Evolutionary conservation across 2,888 invertebrate species (phyloP).

Genomic region (Eudasyphora cyanicolor): DNA sequence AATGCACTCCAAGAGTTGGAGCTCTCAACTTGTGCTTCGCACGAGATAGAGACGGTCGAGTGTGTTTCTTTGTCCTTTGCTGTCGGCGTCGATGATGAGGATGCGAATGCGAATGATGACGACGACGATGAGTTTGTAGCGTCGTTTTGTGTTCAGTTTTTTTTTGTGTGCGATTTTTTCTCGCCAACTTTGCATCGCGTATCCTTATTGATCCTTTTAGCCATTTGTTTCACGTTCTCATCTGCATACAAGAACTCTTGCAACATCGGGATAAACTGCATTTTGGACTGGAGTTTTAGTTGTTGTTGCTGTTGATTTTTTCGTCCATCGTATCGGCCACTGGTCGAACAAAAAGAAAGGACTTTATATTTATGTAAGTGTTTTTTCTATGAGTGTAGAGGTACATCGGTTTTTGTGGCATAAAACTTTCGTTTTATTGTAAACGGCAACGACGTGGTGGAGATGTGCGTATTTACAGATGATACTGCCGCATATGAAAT

Average conservation of each 20-base stretch:
- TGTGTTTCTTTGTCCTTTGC: slow-evolving; percentile 60
- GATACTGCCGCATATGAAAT: background rate
- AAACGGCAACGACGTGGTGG: background rate
- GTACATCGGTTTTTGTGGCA: slow-evolving; percentile 8
- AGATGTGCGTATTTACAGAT: slow-evolving; percentile 24
- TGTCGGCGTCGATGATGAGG: slow-evolving; percentile 51
- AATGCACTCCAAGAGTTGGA: background rate
- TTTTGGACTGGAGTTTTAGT: background rate
- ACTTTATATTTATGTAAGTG: slow-evolving; percentile 56
- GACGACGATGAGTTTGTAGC: background rate
- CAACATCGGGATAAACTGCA: slow-evolving; percentile 46
- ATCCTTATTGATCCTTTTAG: slow-evolving; percentile 63
- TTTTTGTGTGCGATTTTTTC: slow-evolving; percentile 35
- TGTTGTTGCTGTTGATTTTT: too few species aligned
- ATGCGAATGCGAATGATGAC: slow-evolving; percentile 42
- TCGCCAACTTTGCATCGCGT: slow-evolving; percentile 47
- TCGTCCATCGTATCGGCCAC: background rate
- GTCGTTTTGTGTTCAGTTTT: slow-evolving; percentile 26
- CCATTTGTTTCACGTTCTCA: slow-evolving; percentile 24
- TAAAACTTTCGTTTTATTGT: slow-evolving; percentile 18
- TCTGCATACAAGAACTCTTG: slow-evolving; percentile 28
- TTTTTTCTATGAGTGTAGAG: slow-evolving; percentile 48
- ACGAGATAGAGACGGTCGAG: slow-evolving; percentile 15
- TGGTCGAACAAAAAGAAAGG: slow-evolving; percentile 11
- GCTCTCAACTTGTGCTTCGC: background rate